Evolutionary conservation across 2,113 vertebrate genomes (phyloP).

Genomic region (Scopus umbretta): DNA sequence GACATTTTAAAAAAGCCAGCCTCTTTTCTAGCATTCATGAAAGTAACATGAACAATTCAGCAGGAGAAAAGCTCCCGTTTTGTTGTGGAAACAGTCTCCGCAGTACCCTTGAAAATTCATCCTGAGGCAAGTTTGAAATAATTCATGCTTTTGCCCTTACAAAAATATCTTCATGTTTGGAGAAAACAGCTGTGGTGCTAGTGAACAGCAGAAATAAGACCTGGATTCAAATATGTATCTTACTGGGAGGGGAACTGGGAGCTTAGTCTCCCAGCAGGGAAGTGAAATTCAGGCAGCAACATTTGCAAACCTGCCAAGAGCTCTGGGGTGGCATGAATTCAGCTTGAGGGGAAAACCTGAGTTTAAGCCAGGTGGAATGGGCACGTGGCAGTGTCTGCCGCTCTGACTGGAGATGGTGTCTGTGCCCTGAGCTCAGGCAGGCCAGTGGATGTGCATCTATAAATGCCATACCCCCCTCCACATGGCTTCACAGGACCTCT

Average conservation of each 20-base stretch:
- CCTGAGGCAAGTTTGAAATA: slow-evolving; percentile 48
- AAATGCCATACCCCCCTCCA: neutral
- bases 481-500: neutral
- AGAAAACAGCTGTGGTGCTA: slow-evolving; percentile 22
- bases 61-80: neutral
- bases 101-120: slow-evolving; percentile 47
- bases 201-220: neutral
- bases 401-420: neutral
- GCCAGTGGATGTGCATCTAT: neutral
- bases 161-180: slow-evolving; percentile 33
- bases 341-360: neutral
- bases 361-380: neutral
- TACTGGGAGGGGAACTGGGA: neutral
- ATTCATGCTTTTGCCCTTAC: slow-evolving; percentile 38
- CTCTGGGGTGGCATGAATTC: neutral
- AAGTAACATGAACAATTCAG: neutral
- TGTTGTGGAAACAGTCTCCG: slow-evolving; percentile 12
- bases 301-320: neutral
- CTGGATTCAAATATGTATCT: neutral
- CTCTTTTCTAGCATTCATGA: neutral
- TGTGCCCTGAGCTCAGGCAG: neutral
- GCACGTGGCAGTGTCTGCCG: neutral
- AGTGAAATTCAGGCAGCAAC: neutral
- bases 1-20: neutral
- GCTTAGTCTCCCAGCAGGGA: neutral